A percentile compares a stretch with the other conserved stretches of the same genome.
Evolutionary conservation across 1,140 invertebrate genomes (phyloP).

Genomic region (Propsilocerus akamusi): DNA sequence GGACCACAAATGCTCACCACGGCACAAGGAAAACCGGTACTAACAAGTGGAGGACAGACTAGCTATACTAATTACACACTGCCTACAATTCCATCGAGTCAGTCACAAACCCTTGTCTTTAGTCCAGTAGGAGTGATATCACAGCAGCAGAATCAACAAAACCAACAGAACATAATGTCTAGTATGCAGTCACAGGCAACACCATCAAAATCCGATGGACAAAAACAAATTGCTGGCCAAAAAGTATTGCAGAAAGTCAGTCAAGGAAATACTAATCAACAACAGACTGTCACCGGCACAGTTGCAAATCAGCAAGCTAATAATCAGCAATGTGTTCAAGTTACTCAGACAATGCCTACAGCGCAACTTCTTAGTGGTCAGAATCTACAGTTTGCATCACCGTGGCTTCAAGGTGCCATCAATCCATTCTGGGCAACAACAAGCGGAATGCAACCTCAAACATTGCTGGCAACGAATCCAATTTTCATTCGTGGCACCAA

Average conservation of each 20-base stretch:
- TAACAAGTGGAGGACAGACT: conserved; percentile 31
- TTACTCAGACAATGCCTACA: conserved; percentile 39
- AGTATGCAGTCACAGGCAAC: conserved; percentile 16
- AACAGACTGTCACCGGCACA: conserved; percentile 5
- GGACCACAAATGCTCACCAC: conserved; percentile 61
- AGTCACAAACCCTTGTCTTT: conserved; percentile 60
- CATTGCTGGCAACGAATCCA: conserved; percentile 49
- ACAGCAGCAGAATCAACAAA: conserved; percentile 29
- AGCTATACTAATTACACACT: conserved; percentile 40
- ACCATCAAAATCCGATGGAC: conserved; percentile 11
- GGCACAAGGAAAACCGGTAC: conserved; percentile 43
- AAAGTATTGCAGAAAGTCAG: conserved; percentile 35
- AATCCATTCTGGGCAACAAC: conserved; percentile 44
- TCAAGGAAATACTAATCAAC: conserved; percentile 17
- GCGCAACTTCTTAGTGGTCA: conserved; percentile 42
- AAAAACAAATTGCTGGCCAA: conserved; percentile 26
- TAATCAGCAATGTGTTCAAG: conserved; percentile 39
- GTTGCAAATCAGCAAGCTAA: conserved; percentile 12
- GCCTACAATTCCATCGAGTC: conserved; percentile 54
- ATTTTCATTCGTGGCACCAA: conserved; percentile 69
- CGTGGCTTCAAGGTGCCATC: conserved; percentile 36
- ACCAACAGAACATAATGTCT: conserved; percentile 15
- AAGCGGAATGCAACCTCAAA: conserved; percentile 40
- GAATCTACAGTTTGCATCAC: conserved; percentile 39
- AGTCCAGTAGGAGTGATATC: conserved; percentile 42